A percentile compares a stretch with the other conserved stretches of the same genome.
These are phyloP conservation scores for Antheraea pernyi DNA, from an alignment of 1,140 invertebrate genomes.

Conservation along the genomic window DNA sequence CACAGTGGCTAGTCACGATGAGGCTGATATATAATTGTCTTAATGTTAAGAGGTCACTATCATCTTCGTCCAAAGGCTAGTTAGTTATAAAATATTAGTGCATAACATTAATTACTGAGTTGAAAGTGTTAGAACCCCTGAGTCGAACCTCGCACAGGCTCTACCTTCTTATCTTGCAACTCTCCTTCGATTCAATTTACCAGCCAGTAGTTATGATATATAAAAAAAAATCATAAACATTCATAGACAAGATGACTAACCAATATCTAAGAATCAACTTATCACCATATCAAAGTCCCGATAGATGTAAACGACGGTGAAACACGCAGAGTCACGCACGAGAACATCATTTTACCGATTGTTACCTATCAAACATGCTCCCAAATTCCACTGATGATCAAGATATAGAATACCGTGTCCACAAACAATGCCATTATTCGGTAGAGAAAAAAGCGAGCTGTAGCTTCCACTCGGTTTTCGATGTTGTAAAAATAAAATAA, in stretches of 20 bases:
- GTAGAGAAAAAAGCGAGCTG: constrained; percentile 58
- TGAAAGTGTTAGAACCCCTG: too few relatives aligned
- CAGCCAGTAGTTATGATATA: too few relatives aligned
- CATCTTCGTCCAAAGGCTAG: too few relatives aligned
- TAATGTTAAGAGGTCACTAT: too few relatives aligned
- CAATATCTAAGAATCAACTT: constrained; percentile 20
- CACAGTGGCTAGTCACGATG: too few relatives aligned
- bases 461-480: constrained; percentile 48
- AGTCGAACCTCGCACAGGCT: too few relatives aligned
- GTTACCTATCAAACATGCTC: constrained; percentile 41
- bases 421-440: constrained; percentile 72
- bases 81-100: too few relatives aligned
- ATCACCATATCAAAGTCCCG: constrained; percentile 33
- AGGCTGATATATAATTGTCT: too few relatives aligned
- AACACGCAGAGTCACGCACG: constrained; percentile 59
- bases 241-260: background rate
- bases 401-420: constrained; percentile 59
- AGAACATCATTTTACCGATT: constrained; percentile 29
- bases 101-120: too few relatives aligned
- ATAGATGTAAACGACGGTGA: constrained; percentile 15
- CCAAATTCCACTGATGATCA: constrained; percentile 59
- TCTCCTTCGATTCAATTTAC: too few relatives aligned
- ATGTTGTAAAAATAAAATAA: constrained; percentile 59
- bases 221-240: too few relatives aligned
- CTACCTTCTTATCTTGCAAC: too few relatives aligned